phyloP scores from a whole-genome alignment of 2,113 vertebrate species.

The Cairina moschata region DNA sequence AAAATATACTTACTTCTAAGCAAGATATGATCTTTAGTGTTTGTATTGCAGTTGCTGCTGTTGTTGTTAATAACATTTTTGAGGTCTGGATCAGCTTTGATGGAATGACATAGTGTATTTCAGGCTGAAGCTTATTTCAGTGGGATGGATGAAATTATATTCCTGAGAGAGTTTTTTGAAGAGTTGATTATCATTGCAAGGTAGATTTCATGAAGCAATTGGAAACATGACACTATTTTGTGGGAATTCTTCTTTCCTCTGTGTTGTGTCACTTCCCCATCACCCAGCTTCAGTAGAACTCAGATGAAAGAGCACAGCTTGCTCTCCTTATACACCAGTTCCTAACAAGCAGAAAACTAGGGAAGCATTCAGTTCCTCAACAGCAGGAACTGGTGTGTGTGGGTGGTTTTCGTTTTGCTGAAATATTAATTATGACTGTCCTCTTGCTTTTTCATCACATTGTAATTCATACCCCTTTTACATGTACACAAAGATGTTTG shows the following conservation, averaged over 20 bases:
- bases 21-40: background rate
- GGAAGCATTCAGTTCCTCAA: background rate
- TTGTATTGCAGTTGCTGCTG: background rate
- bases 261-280: background rate
- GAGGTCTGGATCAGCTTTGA: background rate
- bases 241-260: background rate
- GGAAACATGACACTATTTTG: background rate
- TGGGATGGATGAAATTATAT: background rate
- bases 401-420: background rate
- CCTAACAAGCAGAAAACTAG: background rate
- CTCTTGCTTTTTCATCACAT: background rate
- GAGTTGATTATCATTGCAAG: background rate
- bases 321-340: background rate
- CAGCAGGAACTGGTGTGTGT: background rate
- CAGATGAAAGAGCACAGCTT: background rate
- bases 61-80: background rate
- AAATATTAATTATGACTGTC: background rate
- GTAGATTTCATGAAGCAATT: background rate
- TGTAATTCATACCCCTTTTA: background rate
- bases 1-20: background rate
- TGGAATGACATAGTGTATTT: background rate
- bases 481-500: background rate
- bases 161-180: conserved; percentile 14
- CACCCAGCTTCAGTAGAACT: background rate
- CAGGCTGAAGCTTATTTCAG: background rate